A percentile compares a stretch with the other conserved stretches of the same genome.
These are phyloP conservation scores for Nesospiza acunhae DNA, from an alignment of 2,113 vertebrate genomes.

Conservation along the genomic window DNA sequence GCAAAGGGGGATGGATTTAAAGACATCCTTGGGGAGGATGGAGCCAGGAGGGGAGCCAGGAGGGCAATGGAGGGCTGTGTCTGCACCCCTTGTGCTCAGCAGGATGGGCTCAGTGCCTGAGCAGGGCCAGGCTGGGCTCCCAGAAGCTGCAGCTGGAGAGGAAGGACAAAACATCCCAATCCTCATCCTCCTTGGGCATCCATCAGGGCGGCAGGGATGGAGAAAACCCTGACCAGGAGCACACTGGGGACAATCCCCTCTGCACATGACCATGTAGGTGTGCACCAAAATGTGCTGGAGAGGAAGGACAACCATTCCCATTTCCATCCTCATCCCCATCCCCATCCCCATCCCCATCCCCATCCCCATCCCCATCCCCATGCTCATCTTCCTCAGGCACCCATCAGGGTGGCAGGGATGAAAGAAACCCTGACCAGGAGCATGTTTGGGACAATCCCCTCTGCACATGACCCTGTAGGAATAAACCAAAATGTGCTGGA, in stretches of 20 bases:
- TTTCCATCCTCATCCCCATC: neutral
- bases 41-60: neutral
- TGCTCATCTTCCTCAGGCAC: no score
- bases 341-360: no score
- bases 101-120: rapidly evolving
- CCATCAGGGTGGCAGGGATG: rapidly evolving
- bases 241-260: rapidly evolving
- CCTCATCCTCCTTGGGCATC: neutral
- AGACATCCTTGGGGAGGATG: rapidly evolving
- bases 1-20: neutral
- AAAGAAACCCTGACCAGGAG: neutral
- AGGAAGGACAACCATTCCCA: no score
- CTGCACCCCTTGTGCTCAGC: neutral
- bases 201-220: rapidly evolving
- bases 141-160: neutral
- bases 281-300: neutral
- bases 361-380: no score
- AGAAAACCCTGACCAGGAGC: neutral
- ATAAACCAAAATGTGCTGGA: neutral
- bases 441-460: rapidly evolving
- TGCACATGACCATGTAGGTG: rapidly evolving
- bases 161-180: neutral
- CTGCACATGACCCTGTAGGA: rapidly evolving
- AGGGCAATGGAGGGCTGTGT: neutral
- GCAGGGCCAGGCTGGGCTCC: neutral